Percentiles rank a stretch among this genome's conserved stretches.
phyloP scores from a whole-genome alignment of 1,140 invertebrate species.

The Vanessa atalanta region DNA sequence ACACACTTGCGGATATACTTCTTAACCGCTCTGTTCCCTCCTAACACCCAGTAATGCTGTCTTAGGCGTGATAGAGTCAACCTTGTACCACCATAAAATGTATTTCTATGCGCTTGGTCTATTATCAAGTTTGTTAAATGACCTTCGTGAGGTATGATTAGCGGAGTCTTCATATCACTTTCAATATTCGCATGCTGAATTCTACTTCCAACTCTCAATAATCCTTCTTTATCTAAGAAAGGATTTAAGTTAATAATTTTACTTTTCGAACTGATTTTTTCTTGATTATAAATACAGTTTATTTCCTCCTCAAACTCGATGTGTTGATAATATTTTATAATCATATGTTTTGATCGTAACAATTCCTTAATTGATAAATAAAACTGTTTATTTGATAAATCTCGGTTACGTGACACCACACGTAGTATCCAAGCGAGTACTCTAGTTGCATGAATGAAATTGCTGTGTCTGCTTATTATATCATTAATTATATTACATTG shows the following conservation, averaged over 20 bases:
- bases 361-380: no score
- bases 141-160: constrained; percentile 57
- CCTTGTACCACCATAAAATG: constrained; percentile 39
- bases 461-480: no score
- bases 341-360: no score
- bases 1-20: constrained; percentile 37
- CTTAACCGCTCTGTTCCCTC: constrained; percentile 36
- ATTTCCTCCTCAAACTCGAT: no score
- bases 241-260: constrained; percentile 49
- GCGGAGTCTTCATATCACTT: constrained; percentile 64
- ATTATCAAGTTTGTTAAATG: constrained; percentile 57
- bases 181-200: constrained; percentile 52
- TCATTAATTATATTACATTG: no score
- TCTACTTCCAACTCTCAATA: constrained; percentile 70
- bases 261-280: constrained; percentile 22
- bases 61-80: constrained; percentile 39
- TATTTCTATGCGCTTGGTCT: constrained; percentile 35
- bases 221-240: constrained; percentile 58
- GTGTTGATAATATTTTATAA: no score
- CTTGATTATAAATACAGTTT: no score
- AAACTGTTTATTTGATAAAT: no score
- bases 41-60: constrained; percentile 53
- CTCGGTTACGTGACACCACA: no score
- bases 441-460: no score
- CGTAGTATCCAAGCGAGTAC: no score